Percentiles rank a stretch among this genome's conserved stretches.
Conservation (phyloP, 2,113 vertebrate species). For the Tenebrosternarchus preto region DNA sequence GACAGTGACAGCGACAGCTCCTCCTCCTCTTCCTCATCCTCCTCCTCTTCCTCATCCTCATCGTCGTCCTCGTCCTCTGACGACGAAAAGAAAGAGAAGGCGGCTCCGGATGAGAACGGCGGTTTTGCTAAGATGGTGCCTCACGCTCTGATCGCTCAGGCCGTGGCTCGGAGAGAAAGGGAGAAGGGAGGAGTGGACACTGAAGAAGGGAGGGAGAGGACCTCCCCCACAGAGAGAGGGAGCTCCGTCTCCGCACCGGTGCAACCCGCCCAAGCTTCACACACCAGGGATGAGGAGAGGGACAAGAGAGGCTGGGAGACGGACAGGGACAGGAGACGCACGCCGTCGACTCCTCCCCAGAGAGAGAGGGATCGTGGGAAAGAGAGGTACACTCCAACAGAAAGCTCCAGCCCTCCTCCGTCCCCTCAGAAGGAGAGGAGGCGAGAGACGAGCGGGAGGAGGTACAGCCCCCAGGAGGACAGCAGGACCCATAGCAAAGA, state of each 20-base stretch:
- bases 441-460: constrained; percentile 27
- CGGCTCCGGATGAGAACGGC: constrained; percentile 14
- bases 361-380: constrained; percentile 38
- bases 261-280: background rate
- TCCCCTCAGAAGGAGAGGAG: constrained; percentile 22
- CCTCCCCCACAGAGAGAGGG: constrained; percentile 1
- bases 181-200: constrained; percentile 57
- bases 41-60: constrained; percentile 62
- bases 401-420: constrained; percentile 50
- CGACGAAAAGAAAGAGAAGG: constrained; percentile 56
- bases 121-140: background rate
- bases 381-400: constrained; percentile 49
- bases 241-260: background rate
- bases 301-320: constrained; percentile 16
- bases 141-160: constrained; percentile 30
- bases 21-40: constrained; percentile 63
- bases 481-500: constrained; percentile 16
- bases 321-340: constrained; percentile 15
- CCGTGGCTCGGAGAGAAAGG: constrained; percentile 52
- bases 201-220: constrained; percentile 22
- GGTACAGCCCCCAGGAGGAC: constrained; percentile 41
- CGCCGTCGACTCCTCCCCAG: constrained; percentile 2
- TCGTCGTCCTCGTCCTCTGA: constrained; percentile 66
- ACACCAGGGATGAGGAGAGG: background rate
- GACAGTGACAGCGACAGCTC: constrained; percentile 66